Evolutionary conservation across 35 echinoderm and acorn worm genomes (phyloP), one percentile per base, ranked within the genome.

Genomic region (Diadema setosum): DNA sequence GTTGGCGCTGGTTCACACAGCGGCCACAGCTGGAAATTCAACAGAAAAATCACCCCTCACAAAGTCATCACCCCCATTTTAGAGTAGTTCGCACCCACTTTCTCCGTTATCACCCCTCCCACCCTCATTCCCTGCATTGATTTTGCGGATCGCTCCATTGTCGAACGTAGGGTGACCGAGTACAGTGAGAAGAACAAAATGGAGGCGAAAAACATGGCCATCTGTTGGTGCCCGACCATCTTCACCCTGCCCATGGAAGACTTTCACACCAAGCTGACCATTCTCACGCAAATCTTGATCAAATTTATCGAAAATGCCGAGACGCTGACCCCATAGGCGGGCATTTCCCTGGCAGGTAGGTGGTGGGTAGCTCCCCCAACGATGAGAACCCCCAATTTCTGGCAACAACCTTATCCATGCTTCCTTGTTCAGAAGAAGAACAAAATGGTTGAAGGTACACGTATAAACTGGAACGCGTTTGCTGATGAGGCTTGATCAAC

Each of bases 191-290:
- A 76, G 21, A 98, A 98, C 52, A 90, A 91, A 59, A 98, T 98
- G 95, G 85, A 85, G 5, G 76, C 87, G 14, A 84, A 98, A 49
- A 98, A 98, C 75, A 70, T 98, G 46, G 86, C 95, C 4, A 90
- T 90, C 44, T 98, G 95, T 40, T 98, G 95, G 95, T 98, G 95
- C 85, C 95, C 95, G 1, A 88, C 95, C 44, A 63, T 98, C 29
- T 82, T 94, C 4, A 88, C 94, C 9, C 21, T 78, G 11, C 73
- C 73, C 14, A 26, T 36, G 39, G 73, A 78, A 36, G 73, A 39
- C 73, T 42, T 78, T 7, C 73, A 78, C 25, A 42, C 40, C 12
- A 78, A 78, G 40, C 37, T 26, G 33, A 14, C 17, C 5, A 78
- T 43, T 5, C 40, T 78, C 35, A 78, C 34, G 3, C 73, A 41